A percentile compares a stretch with the other conserved stretches of the same genome.
These are phyloP conservation scores for Tachypleus tridentatus DNA, from an alignment of 1,140 invertebrate genomes.

Conservation along the genomic window DNA sequence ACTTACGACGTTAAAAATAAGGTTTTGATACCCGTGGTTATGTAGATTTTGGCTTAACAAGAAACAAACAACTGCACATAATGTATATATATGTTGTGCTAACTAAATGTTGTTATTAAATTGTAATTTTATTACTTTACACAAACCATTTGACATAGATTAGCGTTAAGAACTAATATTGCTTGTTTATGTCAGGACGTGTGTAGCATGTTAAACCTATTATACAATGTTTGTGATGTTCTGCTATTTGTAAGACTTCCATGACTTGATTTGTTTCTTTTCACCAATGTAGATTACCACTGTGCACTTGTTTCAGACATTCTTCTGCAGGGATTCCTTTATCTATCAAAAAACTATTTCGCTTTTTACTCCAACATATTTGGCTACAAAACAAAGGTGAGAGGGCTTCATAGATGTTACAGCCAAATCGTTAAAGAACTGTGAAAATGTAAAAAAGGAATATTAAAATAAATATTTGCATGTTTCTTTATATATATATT, in stretches of 20 bases:
- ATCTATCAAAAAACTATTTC: constrained; percentile 85
- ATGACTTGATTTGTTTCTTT: background rate
- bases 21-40: no score
- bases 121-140: background rate
- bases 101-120: background rate
- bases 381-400: constrained; percentile 79
- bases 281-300: constrained; percentile 58
- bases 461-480: no score
- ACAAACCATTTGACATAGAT: background rate
- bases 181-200: no score
- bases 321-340: constrained; percentile 76
- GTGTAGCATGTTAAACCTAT: no score
- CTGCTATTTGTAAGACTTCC: background rate
- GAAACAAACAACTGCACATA: no score
- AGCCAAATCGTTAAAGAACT: no score
- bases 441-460: no score
- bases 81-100: background rate
- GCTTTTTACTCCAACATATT: constrained; percentile 92
- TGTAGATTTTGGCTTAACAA: no score
- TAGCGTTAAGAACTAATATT: no score
- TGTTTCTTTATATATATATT: no score
- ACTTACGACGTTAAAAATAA: no score
- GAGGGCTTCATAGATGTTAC: constrained; percentile 4
- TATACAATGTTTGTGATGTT: no score
- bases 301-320: constrained; percentile 84